Conservation (phyloP, 2,888 invertebrate species). For the Schizotus pectinicornis region DNA sequence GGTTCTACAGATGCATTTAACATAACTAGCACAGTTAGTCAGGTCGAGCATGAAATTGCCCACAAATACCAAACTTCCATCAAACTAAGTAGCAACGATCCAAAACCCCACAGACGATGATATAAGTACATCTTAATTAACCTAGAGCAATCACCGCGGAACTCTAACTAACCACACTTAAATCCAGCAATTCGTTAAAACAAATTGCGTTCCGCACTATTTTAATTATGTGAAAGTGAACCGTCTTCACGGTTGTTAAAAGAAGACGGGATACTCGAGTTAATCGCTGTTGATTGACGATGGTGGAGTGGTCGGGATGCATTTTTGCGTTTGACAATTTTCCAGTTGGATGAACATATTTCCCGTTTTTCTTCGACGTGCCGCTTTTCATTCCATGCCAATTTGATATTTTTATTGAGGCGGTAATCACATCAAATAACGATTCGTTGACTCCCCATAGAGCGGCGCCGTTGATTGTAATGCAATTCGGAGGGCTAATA, state of each 20-base stretch:
- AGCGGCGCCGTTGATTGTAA: slow-evolving; percentile 42
- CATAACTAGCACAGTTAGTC: too few relatives aligned
- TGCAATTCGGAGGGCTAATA: slow-evolving; percentile 42
- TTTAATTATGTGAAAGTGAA: background rate
- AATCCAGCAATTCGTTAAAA: too few relatives aligned
- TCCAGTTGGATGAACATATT: background rate
- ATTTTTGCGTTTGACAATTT: background rate
- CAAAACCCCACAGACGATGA: too few relatives aligned
- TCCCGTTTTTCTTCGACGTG: background rate
- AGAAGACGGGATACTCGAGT: background rate
- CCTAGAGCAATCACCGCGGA: too few relatives aligned
- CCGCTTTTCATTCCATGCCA: background rate
- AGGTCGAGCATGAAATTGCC: too few relatives aligned
- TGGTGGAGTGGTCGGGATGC: background rate
- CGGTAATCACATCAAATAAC: slow-evolving; percentile 45
- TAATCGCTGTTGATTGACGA: background rate
- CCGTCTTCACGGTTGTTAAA: background rate
- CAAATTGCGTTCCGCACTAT: too few relatives aligned
- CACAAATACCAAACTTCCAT: too few relatives aligned
- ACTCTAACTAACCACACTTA: too few relatives aligned
- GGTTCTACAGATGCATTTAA: slow-evolving; percentile 9
- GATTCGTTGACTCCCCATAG: slow-evolving; percentile 42
- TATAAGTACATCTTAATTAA: too few relatives aligned
- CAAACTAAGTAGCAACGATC: too few relatives aligned
- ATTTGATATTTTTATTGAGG: slow-evolving; percentile 31